Percentiles rank a stretch among this genome's conserved stretches.
phyloP scores from a whole-genome alignment of 2,113 vertebrate genomes.

The Chauna torquata region DNA sequence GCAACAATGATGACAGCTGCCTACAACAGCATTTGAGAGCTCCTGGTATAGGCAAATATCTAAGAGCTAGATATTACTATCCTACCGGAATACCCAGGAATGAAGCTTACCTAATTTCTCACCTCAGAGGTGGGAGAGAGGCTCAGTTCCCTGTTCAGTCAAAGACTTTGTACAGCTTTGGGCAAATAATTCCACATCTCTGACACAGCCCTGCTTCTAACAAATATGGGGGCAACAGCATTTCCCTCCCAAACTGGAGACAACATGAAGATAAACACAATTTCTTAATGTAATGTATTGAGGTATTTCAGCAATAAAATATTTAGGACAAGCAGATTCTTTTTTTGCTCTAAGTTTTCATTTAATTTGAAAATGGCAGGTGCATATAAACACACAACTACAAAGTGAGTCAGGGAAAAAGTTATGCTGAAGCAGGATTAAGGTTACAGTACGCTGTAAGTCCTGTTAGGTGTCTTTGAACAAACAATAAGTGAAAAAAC shows the following conservation, averaged over 20 bases:
- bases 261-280: not conserved
- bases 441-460: not conserved
- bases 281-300: not conserved
- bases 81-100: not conserved
- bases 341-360: not conserved
- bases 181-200: not conserved
- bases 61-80: not conserved
- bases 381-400: not conserved
- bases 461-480: not conserved
- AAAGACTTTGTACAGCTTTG: not conserved
- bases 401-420: not conserved
- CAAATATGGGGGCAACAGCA: not conserved
- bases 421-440: not conserved
- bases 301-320: not conserved
- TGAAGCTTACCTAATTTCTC: not conserved
- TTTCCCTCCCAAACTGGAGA: not conserved
- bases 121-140: not conserved
- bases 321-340: not conserved
- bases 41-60: not conserved
- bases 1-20: not conserved
- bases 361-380: not conserved
- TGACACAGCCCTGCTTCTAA: not conserved
- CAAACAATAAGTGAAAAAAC: not conserved
- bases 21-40: not conserved
- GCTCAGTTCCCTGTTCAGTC: not conserved